A percentile compares a stretch with the other conserved stretches of the same genome.
These are phyloP conservation scores for Catostomus latipinnis DNA, from an alignment of 2,797 vertebrate genomes.

Conservation along the genomic window DNA sequence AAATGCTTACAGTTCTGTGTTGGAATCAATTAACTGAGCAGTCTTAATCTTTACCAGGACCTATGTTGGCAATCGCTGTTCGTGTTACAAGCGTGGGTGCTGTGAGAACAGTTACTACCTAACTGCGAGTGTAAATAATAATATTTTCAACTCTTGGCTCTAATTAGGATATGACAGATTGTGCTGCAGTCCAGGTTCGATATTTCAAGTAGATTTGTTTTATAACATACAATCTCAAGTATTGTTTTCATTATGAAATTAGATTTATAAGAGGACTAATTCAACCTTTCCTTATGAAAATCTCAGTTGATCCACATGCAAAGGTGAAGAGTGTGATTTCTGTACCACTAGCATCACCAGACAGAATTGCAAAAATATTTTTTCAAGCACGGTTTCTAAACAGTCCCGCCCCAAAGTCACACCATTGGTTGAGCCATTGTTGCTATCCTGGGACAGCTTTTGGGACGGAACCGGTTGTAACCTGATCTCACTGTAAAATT, in stretches of 20 bases:
- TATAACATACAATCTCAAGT: slow-evolving; percentile 45
- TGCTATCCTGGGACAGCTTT: too few species aligned
- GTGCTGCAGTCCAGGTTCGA: slow-evolving; percentile 27
- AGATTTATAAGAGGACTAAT: not conserved
- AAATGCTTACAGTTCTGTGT: slow-evolving; percentile 15
- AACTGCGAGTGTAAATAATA: slow-evolving; percentile 31
- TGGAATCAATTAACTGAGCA: slow-evolving; percentile 38
- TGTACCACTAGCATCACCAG: too few species aligned
- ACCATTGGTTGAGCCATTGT: too few species aligned
- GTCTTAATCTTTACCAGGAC: slow-evolving; percentile 29
- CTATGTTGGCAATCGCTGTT: slow-evolving; percentile 39
- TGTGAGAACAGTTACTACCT: slow-evolving; percentile 38
- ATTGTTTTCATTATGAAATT: slow-evolving; percentile 20
- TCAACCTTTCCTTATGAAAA: not conserved
- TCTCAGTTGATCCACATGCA: not conserved
- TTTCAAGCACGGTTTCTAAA: too few species aligned
- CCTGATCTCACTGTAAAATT: too few species aligned
- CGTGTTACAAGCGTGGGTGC: slow-evolving; percentile 32
- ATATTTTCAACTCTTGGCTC: slow-evolving; percentile 22
- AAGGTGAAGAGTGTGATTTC: not conserved
- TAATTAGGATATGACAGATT: slow-evolving; percentile 44
- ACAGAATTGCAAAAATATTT: too few species aligned
- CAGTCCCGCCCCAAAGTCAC: too few species aligned
- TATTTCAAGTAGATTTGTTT: slow-evolving; percentile 33
- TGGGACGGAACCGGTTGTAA: too few species aligned